These are phyloP conservation scores for Hirtodrosophila confusa DNA, from an alignment of 2,888 invertebrate species.

Conservation along the genomic window DNA sequence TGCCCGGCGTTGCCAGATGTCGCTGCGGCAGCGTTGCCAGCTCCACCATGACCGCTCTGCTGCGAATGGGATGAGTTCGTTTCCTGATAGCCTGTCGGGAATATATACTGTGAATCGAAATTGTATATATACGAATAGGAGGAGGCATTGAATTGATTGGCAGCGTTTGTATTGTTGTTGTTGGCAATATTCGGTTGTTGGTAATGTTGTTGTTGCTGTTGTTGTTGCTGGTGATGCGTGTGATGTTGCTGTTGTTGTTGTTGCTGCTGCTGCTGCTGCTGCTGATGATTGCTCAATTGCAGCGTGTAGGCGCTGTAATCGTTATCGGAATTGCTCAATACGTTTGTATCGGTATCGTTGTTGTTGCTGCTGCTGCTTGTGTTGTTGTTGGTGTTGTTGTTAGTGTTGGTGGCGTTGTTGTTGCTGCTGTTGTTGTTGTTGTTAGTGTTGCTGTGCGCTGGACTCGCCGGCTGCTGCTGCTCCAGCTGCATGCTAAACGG, in stretches of 20 bases:
- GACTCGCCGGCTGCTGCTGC: constrained; percentile 86
- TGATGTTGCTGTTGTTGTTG: constrained; percentile 65
- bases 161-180: constrained; percentile 66
- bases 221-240: constrained; percentile 65
- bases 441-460: constrained; percentile 77
- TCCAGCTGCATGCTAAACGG: constrained; percentile 91
- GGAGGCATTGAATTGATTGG: constrained; percentile 81
- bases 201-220: constrained; percentile 79
- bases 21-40: constrained; percentile 84
- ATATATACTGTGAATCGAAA: constrained; percentile 86
- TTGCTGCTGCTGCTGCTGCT: constrained; percentile 54
- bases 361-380: constrained; percentile 59
- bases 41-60: constrained; percentile 82
- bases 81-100: constrained; percentile 85
- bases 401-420: constrained; percentile 61
- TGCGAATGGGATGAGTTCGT: constrained; percentile 84
- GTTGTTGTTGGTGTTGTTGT: constrained; percentile 48
- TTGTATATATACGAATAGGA: constrained; percentile 85
- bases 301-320: constrained; percentile 79
- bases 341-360: constrained; percentile 69
- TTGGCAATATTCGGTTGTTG: constrained; percentile 83
- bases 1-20: constrained; percentile 84
- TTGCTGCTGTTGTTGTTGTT: constrained; percentile 49
- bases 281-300: constrained; percentile 67
- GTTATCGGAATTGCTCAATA: constrained; percentile 68